Conservation (phyloP, 1,140 invertebrate genomes). For the Globodera rostochiensis region DNA sequence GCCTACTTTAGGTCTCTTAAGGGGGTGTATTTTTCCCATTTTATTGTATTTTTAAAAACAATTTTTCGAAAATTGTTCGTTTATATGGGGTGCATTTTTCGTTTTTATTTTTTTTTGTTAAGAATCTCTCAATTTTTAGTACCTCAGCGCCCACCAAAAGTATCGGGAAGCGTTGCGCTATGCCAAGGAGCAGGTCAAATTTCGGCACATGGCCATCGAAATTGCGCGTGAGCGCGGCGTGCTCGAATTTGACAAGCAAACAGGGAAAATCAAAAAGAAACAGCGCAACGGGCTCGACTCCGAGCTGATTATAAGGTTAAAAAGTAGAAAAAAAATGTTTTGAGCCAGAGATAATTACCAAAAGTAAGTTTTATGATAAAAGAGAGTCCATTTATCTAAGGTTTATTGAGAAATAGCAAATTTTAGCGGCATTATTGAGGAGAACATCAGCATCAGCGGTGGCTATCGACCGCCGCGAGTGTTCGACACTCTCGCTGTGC, state of each 20-base stretch:
- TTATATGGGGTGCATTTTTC: too few species aligned
- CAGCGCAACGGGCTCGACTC: conserved; percentile 78
- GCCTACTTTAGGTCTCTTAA: too few species aligned
- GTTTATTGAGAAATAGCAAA: too few species aligned
- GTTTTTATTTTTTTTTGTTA: too few species aligned
- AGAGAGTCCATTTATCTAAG: too few species aligned
- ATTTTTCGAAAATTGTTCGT: too few species aligned
- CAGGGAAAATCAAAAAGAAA: conserved; percentile 69
- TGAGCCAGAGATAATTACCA: too few species aligned
- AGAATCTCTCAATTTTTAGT: conserved; percentile 68
- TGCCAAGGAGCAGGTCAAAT: conserved; percentile 83
- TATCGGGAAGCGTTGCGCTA: conserved; percentile 83
- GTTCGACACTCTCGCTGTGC: conserved; percentile 79
- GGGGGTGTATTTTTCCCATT: too few species aligned
- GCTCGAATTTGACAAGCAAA: conserved; percentile 68
- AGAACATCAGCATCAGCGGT: conserved; percentile 79
- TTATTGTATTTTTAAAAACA: too few species aligned
- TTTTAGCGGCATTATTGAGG: conserved; percentile 76
- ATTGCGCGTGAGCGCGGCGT: conserved; percentile 78
- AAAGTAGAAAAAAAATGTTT: too few species aligned
- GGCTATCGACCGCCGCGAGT: conserved; percentile 78
- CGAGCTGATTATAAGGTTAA: conserved; percentile 74
- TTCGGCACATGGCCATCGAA: conserved; percentile 77
- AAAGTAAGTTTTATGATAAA: too few species aligned
- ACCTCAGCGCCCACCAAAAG: conserved; percentile 69